These are phyloP conservation scores for Macrotrachela quadricornifera DNA, from an alignment of 1,140 invertebrate genomes.

Conservation along the genomic window DNA sequence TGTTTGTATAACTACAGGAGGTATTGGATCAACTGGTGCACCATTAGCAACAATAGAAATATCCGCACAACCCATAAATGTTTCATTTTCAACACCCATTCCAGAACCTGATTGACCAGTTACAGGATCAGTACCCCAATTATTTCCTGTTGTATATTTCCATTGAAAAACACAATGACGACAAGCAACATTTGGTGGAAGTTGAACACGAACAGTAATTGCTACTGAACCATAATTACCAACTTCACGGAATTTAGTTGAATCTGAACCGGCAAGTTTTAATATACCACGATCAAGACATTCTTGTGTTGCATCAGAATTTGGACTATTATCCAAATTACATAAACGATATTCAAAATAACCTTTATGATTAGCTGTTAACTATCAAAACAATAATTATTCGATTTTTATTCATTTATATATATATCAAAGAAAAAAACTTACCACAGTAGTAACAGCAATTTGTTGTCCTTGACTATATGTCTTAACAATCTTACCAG, in stretches of 20 bases:
- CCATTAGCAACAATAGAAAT: constrained; percentile 31
- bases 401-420: not conserved
- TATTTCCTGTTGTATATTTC: constrained; percentile 8
- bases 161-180: constrained; percentile 24
- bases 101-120: constrained; percentile 8
- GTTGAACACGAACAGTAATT: constrained; percentile 2
- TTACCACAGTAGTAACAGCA: not conserved
- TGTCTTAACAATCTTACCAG: not conserved
- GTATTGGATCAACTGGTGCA: too few relatives aligned
- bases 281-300: not conserved
- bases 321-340: constrained; percentile 24
- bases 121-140: constrained; percentile 7
- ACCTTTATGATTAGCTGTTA: constrained; percentile 18
- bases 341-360: constrained; percentile 18
- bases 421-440: not conserved
- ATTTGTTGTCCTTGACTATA: not conserved
- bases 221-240: not conserved
- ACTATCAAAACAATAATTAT: constrained; percentile 34
- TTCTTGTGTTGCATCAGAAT: constrained; percentile 3
- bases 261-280: not conserved
- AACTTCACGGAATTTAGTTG: not conserved
- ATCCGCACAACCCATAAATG: constrained; percentile 45
- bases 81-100: constrained; percentile 42
- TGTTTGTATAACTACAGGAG: too few relatives aligned
- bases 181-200: constrained; percentile 20